phyloP scores from a whole-genome alignment of 2,113 vertebrate genomes.

The Macrotis lagotis region DNA sequence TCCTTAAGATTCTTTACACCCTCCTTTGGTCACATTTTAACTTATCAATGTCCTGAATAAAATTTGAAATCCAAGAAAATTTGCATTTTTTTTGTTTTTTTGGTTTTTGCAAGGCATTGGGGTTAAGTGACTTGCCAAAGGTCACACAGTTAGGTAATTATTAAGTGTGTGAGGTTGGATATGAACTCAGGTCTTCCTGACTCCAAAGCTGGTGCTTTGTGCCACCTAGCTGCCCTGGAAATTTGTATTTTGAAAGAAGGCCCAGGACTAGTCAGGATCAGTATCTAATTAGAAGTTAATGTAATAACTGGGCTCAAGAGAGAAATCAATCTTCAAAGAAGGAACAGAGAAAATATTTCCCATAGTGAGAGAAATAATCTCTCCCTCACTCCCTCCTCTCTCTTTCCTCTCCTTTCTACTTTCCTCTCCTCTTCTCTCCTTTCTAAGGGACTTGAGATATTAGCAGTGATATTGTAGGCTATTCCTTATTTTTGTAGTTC shows the following conservation, averaged over 20 bases:
- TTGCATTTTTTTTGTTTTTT: too few relatives aligned
- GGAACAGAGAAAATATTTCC: neutral
- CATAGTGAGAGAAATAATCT: neutral
- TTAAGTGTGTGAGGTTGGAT: too few relatives aligned
- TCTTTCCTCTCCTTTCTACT: too few relatives aligned
- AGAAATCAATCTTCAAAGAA: neutral
- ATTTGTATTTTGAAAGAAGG: neutral
- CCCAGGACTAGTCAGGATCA: neutral
- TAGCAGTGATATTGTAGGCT: neutral
- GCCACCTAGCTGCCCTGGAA: too few relatives aligned
- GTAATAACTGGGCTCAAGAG: neutral
- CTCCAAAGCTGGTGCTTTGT: too few relatives aligned
- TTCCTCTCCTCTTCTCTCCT: conserved; percentile 2
- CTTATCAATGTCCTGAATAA: neutral
- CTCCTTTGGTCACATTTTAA: neutral
- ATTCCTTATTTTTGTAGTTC: neutral
- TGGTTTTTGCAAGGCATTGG: too few relatives aligned
- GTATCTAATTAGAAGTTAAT: neutral
- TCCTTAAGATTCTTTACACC: neutral
- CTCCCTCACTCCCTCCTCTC: too few relatives aligned
- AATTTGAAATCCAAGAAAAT: neutral
- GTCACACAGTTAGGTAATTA: too few relatives aligned
- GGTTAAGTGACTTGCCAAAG: too few relatives aligned
- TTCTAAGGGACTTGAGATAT: neutral
- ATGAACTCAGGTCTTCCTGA: too few relatives aligned